Conservation (phyloP, 2,797 vertebrate genomes). For the Tamandua tetradactyla region DNA sequence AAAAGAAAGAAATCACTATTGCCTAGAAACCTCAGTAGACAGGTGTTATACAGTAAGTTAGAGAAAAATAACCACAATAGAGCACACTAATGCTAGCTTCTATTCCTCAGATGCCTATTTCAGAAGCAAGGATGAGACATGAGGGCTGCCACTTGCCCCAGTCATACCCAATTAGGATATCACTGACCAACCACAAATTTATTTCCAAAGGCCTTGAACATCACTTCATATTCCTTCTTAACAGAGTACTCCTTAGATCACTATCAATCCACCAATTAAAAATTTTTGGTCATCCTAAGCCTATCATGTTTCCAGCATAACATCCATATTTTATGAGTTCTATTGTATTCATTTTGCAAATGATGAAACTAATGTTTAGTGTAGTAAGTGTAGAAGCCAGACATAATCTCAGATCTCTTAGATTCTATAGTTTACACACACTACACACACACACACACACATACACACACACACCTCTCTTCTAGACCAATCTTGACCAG, state of each 20-base stretch:
- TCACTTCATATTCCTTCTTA: neutral
- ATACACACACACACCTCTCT: no score
- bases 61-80: neutral
- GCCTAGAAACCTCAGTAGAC: neutral
- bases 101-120: neutral
- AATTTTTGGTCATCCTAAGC: neutral
- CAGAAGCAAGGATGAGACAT: neutral
- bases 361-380: neutral
- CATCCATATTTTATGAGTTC: neutral
- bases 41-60: neutral
- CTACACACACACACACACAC: fast-evolving
- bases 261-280: neutral
- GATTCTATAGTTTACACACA: neutral
- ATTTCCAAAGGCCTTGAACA: neutral
- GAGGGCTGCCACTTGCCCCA: neutral
- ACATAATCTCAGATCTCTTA: neutral
- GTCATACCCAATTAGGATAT: neutral
- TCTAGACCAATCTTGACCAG: neutral
- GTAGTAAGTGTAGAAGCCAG: neutral
- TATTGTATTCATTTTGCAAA: neutral
- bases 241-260: neutral
- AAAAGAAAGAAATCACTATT: neutral
- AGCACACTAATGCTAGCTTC: neutral
- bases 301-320: neutral
- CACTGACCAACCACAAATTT: neutral